Evolutionary conservation across 1,140 invertebrate species (phyloP).

Genomic region (Homarus americanus): DNA sequence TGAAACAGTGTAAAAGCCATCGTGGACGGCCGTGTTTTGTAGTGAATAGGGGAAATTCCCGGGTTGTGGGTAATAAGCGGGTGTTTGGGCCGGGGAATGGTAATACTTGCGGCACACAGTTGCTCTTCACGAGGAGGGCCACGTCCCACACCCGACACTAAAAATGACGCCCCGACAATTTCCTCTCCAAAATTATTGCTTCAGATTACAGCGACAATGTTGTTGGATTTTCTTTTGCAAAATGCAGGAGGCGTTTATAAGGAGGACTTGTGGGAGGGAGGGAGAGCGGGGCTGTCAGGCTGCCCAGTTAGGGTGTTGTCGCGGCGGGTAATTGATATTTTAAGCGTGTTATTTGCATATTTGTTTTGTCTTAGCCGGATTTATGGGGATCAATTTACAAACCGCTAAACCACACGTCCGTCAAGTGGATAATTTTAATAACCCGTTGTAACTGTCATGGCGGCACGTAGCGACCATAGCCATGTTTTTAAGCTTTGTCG

Average conservation of each 20-base stretch:
- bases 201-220: constrained; percentile 30
- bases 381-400: not conserved
- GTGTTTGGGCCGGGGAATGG: constrained; percentile 36
- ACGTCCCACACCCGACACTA: constrained; percentile 19
- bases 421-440: not conserved
- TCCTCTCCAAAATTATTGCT: constrained; percentile 28
- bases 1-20: constrained; percentile 26
- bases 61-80: constrained; percentile 39
- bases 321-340: not conserved
- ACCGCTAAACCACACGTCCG: not conserved
- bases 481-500: not conserved
- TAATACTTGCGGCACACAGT: constrained; percentile 24
- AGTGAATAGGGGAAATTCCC: constrained; percentile 30
- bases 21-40: constrained; percentile 22
- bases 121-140: constrained; percentile 7
- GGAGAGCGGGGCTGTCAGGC: not conserved
- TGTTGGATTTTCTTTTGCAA: constrained; percentile 7
- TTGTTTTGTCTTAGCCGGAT: not conserved
- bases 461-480: not conserved
- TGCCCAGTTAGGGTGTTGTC: not conserved
- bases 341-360: not conserved
- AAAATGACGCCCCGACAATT: constrained; percentile 33
- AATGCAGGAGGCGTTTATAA: not conserved
- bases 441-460: not conserved
- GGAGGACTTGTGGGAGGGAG: not conserved